Conservation (phyloP, 2,888 invertebrate species). For the Capitulum mitella region DNA sequence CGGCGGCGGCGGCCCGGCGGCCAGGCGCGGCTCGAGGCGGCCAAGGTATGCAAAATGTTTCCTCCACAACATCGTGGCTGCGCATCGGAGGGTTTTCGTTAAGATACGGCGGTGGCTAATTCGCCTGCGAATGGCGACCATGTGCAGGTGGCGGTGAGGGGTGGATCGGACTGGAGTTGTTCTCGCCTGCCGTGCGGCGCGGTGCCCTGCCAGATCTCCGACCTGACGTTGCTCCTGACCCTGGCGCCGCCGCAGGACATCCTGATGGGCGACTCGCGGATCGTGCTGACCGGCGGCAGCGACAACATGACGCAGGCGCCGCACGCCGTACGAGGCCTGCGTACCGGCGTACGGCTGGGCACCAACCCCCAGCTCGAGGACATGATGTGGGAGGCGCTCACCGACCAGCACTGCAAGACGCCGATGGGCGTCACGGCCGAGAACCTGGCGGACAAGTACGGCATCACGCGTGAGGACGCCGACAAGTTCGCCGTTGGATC, state of each 20-base stretch:
- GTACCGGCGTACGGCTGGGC: constrained; percentile 84
- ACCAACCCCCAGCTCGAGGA: constrained; percentile 58
- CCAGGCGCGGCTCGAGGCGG: no score
- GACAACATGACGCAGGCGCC: constrained; percentile 96
- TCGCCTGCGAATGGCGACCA: no score
- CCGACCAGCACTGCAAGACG: constrained; percentile 78
- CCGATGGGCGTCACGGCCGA: constrained; percentile 97
- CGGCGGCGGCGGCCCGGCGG: no score
- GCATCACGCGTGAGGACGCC: constrained; percentile 69
- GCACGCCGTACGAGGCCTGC: constrained; percentile 68
- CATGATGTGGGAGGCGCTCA: constrained; percentile 77
- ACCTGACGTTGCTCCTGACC: no score
- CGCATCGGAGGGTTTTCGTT: no score
- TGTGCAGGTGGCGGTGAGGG: no score
- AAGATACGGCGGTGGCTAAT: no score
- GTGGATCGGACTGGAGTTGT: no score
- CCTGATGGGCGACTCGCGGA: constrained; percentile 67
- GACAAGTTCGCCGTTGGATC: constrained; percentile 79
- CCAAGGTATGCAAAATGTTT: no score
- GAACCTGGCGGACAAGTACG: constrained; percentile 78
- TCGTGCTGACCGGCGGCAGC: constrained; percentile 82
- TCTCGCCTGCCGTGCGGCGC: no score
- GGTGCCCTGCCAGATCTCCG: no score
- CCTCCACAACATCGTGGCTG: no score
- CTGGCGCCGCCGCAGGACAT: constrained; percentile 61